phyloP scores from a whole-genome alignment of 2,113 vertebrate genomes.

The Todiramphus chloris region DNA sequence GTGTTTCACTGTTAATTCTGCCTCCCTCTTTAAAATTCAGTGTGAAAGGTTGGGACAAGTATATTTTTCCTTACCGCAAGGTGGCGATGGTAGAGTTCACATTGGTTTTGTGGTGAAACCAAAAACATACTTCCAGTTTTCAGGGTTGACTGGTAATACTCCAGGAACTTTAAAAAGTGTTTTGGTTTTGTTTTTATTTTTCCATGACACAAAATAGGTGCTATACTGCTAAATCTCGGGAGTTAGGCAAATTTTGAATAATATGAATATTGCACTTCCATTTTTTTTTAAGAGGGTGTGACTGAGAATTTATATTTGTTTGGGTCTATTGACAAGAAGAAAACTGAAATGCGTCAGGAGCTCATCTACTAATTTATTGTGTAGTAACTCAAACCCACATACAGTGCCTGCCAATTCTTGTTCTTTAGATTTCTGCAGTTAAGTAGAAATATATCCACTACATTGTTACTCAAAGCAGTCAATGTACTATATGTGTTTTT shows the following conservation, averaged over 20 bases:
- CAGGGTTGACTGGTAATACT: neutral
- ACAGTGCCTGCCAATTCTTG: accelerated
- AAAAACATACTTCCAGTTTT: neutral
- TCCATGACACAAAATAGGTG: neutral
- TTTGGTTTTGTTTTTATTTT: neutral
- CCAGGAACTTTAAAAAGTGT: neutral
- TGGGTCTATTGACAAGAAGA: neutral
- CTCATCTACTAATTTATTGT: neutral
- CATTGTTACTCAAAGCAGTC: neutral
- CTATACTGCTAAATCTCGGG: neutral
- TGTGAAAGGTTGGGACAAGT: neutral
- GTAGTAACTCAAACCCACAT: neutral
- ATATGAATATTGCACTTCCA: neutral
- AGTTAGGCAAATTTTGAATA: neutral
- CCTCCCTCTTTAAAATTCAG: neutral
- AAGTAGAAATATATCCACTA: neutral
- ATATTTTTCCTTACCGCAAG: neutral
- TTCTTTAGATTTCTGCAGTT: neutral
- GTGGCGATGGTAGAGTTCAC: neutral
- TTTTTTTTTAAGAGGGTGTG: neutral
- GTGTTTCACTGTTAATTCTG: neutral
- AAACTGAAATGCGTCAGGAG: neutral
- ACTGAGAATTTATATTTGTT: neutral
- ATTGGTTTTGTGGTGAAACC: neutral
- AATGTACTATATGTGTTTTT: neutral